Evolutionary conservation across 1,140 invertebrate genomes (phyloP).

Genomic region (Apis mellifera): DNA sequence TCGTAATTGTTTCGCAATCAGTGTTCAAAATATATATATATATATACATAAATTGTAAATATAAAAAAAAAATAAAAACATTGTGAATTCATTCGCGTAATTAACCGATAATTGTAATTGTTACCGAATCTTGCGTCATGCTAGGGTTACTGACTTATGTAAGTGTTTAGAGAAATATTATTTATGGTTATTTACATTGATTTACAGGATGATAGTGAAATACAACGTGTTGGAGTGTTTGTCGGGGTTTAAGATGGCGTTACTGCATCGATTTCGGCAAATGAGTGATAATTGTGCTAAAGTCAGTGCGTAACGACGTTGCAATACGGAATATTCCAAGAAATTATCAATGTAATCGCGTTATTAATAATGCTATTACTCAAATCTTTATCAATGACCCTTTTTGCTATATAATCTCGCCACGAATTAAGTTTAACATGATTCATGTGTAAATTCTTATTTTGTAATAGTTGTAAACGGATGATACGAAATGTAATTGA

Average conservation of each 20-base stretch:
- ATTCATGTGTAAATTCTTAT: neutral
- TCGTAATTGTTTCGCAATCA: too few species aligned
- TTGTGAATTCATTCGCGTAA: neutral
- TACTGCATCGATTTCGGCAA: neutral
- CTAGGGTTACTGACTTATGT: conserved; percentile 33
- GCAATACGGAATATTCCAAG: neutral
- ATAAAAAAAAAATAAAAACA: too few species aligned
- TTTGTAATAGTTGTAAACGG: neutral
- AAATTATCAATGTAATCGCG: neutral
- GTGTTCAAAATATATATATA: too few species aligned
- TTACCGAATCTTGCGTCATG: conserved; percentile 12
- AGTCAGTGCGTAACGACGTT: neutral
- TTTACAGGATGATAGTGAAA: neutral
- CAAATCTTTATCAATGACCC: neutral
- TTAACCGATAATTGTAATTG: neutral
- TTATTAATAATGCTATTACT: neutral
- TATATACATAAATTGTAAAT: too few species aligned
- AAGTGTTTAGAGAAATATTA: conserved; percentile 10
- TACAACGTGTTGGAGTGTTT: neutral
- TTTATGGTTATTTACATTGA: neutral
- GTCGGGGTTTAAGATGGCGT: neutral
- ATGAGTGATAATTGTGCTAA: neutral
- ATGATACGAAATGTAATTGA: neutral
- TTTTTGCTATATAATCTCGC: neutral
- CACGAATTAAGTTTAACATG: neutral